phyloP scores from a whole-genome alignment of 2,888 invertebrate species.

The Orgyia antiqua region DNA sequence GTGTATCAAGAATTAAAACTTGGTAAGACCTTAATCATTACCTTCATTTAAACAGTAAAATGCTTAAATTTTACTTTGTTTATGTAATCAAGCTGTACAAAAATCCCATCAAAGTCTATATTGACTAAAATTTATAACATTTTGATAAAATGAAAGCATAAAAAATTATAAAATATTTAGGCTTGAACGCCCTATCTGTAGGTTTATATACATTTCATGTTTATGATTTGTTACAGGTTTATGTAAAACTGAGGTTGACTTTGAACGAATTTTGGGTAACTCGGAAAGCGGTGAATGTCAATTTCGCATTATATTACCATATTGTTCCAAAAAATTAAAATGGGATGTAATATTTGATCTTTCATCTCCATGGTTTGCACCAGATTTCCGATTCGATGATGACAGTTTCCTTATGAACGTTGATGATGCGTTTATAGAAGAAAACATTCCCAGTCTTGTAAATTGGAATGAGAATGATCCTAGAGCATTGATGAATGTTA shows the following conservation, averaged over 20 bases:
- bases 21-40: too few relatives aligned
- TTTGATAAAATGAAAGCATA: too few relatives aligned
- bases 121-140: too few relatives aligned
- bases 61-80: too few relatives aligned
- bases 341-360: slow-evolving; percentile 86
- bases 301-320: slow-evolving; percentile 82
- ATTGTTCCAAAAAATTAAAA: slow-evolving; percentile 81
- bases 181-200: too few relatives aligned
- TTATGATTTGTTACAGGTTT: slow-evolving; percentile 42
- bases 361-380: slow-evolving; percentile 80
- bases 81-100: too few relatives aligned
- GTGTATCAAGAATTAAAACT: slow-evolving; percentile 64
- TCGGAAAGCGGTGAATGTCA: slow-evolving; percentile 65
- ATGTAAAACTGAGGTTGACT: slow-evolving; percentile 65
- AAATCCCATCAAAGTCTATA: too few relatives aligned
- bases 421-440: slow-evolving; percentile 70
- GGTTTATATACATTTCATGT: too few relatives aligned
- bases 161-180: too few relatives aligned
- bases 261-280: slow-evolving; percentile 57
- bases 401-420: slow-evolving; percentile 80
- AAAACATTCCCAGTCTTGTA: slow-evolving; percentile 77
- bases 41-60: too few relatives aligned
- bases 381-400: slow-evolving; percentile 87
- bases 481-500: slow-evolving; percentile 76
- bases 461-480: slow-evolving; percentile 82